Base-by-base conservation (phyloP, 2,797 vertebrate species). In the Sparidentex hasta region DNA sequence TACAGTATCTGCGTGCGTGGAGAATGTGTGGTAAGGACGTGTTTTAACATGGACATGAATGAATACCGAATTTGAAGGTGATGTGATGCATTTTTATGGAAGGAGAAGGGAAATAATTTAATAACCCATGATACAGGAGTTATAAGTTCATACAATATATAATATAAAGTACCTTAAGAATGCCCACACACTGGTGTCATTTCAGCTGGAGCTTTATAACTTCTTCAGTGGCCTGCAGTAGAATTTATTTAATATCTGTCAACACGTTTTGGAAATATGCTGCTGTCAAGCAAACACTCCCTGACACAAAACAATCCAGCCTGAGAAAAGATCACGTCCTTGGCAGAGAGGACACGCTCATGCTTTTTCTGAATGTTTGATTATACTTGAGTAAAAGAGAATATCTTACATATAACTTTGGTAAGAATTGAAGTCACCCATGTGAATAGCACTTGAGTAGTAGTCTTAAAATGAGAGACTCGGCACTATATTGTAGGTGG, bases 1-100 rank as follows among this genome's bases (percentile, higher is more conserved):
- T 98, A 97, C 87, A 99, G 98, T 88, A 95, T 99, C 54, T 99
- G 98, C 18, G 97, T 99, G 62, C 97, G 97, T 0, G 98, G 98
- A n/a, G 98, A 99, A 55, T 99, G 98, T 38, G 97, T 99, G 97
- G 98, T 99, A 92, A 97, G 98, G 54, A 44, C 12, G 4, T 6
- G 16, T 65, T 66, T 0, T 25, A 44, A 23, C 18, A 5, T 46
- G 3, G 17, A 12, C 1, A 2, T 3, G 3, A 12, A 13, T 41
- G 13, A 12, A 41, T 38, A 14, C 18, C 11, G 29, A 4, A 25
- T 68, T 55, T 64, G 43, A 8, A 48, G 16, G 41, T 16, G 12
- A 74, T 48, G 3, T 38, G 21, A 41, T 54, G 44, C 6, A 25
- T 20, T 57, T 25, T 25, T 14, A 2, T 12, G 12, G 51, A 17